phyloP scores from a whole-genome alignment of 2,113 vertebrate genomes.

The Spea multiplicata region DNA sequence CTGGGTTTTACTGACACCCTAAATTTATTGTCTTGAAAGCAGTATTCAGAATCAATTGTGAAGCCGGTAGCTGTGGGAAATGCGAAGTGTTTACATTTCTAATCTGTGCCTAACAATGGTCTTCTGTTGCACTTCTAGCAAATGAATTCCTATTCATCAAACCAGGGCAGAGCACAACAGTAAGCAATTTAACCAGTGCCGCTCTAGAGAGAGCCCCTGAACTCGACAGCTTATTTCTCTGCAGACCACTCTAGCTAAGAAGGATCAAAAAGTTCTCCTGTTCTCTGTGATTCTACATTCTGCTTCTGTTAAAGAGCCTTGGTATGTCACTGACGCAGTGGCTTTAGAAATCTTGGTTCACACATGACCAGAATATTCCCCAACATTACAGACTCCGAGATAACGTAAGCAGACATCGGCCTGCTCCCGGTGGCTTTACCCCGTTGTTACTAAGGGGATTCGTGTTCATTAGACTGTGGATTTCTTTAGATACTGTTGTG shows the following conservation, averaged over 20 bases:
- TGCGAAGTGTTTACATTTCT: conserved; percentile 64
- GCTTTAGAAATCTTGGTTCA: not conserved
- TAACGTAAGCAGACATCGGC: too few relatives aligned
- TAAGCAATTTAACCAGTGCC: conserved; percentile 50
- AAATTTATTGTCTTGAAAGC: conserved; percentile 47
- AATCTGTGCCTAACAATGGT: conserved; percentile 59
- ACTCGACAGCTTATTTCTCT: conserved; percentile 26
- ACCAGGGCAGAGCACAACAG: conserved; percentile 52
- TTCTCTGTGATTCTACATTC: not conserved
- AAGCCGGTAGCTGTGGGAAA: conserved; percentile 57
- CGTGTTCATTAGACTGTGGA: too few relatives aligned
- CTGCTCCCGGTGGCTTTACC: too few relatives aligned
- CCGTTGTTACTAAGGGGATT: too few relatives aligned
- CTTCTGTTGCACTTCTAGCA: conserved; percentile 53
- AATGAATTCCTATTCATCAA: conserved; percentile 58
- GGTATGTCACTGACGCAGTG: not conserved
- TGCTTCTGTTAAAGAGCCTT: conserved; percentile 1
- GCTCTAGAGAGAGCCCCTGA: conserved; percentile 27
- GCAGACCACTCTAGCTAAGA: conserved; percentile 5
- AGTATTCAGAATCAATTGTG: conserved; percentile 53
- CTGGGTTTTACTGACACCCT: conserved; percentile 10
- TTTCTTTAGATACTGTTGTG: too few relatives aligned
- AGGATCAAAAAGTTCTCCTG: conserved; percentile 33
- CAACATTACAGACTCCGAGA: too few relatives aligned
- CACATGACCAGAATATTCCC: too few relatives aligned